Conservation (phyloP, 2,113 vertebrate genomes). For the Grantiella picta region DNA sequence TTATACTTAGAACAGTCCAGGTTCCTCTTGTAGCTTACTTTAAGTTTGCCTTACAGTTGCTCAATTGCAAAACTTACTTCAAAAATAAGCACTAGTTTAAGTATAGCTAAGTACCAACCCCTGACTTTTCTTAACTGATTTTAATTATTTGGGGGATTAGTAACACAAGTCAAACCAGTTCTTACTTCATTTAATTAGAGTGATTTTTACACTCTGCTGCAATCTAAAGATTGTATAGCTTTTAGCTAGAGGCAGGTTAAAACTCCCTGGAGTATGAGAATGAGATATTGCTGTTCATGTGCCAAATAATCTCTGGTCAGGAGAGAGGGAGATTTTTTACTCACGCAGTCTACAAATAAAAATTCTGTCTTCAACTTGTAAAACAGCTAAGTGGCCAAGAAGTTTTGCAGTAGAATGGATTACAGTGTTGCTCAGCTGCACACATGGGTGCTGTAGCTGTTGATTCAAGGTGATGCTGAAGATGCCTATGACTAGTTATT, state of each 20-base stretch:
- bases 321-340: conserved; percentile 5
- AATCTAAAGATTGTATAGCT: conserved; percentile 49
- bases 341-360: background rate
- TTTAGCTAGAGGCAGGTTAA: conserved; percentile 64
- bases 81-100: background rate
- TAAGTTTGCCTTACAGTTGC: background rate
- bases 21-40: background rate
- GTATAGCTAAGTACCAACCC: background rate
- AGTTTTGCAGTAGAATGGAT: background rate
- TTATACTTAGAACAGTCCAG: background rate
- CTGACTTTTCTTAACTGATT: conserved; percentile 24
- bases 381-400: background rate
- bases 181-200: conserved; percentile 61
- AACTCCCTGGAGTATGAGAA: conserved; percentile 34
- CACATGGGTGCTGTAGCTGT: background rate
- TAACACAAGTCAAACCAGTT: conserved; percentile 62
- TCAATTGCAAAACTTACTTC: background rate
- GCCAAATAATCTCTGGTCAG: conserved; percentile 35
- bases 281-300: conserved; percentile 22
- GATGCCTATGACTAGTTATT: background rate
- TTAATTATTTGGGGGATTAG: conserved; percentile 56
- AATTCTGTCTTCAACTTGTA: conserved; percentile 7
- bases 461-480: background rate
- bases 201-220: conserved; percentile 61
- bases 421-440: background rate